A percentile compares a stretch with the other conserved stretches of the same genome.
Evolutionary conservation across 2,797 vertebrate species (phyloP).

Genomic region (Eutrigla gurnardus): DNA sequence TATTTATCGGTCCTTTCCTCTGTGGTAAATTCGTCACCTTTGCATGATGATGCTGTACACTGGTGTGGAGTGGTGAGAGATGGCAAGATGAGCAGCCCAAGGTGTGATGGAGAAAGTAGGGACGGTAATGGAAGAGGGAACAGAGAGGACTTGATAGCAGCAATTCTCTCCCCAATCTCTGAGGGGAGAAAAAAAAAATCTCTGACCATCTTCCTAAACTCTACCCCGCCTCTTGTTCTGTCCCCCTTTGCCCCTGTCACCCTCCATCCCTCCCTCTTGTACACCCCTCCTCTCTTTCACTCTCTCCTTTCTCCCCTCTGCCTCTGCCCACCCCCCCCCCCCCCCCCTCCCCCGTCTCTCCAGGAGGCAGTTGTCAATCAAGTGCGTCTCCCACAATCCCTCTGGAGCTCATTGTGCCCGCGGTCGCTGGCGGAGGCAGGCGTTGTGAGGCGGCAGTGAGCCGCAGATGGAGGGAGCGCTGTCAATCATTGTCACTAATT

Average conservation of each 20-base stretch:
- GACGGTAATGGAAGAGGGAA: constrained; percentile 57
- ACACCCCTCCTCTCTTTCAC: constrained; percentile 65
- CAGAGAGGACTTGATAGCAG: constrained; percentile 58
- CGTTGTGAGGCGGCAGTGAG: constrained; percentile 92
- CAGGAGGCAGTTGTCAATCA: constrained; percentile 99
- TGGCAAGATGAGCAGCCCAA: constrained; percentile 52
- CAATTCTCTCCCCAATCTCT: constrained; percentile 72
- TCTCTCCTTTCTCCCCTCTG: constrained; percentile 57
- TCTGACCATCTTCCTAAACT: constrained; percentile 68
- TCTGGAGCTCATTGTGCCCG: constrained; percentile 95
- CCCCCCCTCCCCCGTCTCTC: constrained; percentile 88
- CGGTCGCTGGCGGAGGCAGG: constrained; percentile 92
- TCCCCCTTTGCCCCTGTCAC: constrained; percentile 67
- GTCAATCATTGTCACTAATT: constrained; percentile 99
- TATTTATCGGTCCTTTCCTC: constrained; percentile 65
- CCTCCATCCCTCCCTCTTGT: constrained; percentile 56
- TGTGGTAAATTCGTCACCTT: constrained; percentile 74
- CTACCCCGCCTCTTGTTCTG: constrained; percentile 20
- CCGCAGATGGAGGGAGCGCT: constrained; percentile 94
- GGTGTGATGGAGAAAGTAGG: constrained; percentile 55
- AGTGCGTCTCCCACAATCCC: constrained; percentile 89
- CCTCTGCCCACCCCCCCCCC: constrained; percentile 62
- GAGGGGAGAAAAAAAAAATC: constrained; percentile 14
- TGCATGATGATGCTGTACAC: constrained; percentile 75
- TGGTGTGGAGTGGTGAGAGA: constrained; percentile 41